A percentile compares a stretch with the other conserved stretches of the same genome.
These are phyloP conservation scores for Ennomos fuscantarius DNA, from an alignment of 2,888 invertebrate genomes.

Conservation along the genomic window DNA sequence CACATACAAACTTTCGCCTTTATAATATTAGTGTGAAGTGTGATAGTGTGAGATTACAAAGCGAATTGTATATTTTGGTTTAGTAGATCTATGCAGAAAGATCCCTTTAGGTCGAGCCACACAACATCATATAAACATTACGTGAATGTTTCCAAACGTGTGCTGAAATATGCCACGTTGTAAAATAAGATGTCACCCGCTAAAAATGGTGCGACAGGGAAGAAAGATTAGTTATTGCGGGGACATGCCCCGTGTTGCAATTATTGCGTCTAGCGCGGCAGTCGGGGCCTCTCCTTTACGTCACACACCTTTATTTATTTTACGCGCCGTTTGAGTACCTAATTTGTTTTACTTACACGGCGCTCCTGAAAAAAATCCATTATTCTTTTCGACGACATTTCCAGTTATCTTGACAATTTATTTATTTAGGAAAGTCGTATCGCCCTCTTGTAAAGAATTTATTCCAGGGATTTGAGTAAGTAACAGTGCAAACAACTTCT, in stretches of 20 bases:
- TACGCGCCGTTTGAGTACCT: slow-evolving; percentile 20
- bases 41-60: too few relatives aligned
- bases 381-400: slow-evolving; percentile 25
- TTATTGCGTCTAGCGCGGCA: slow-evolving; percentile 50
- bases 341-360: slow-evolving; percentile 19
- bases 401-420: slow-evolving; percentile 29
- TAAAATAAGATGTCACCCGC: slow-evolving; percentile 69
- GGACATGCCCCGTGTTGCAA: slow-evolving; percentile 56
- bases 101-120: slow-evolving; percentile 4
- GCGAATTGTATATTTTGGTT: too few relatives aligned
- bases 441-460: slow-evolving; percentile 53
- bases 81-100: neutral
- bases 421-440: slow-evolving; percentile 53
- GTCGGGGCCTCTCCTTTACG: neutral
- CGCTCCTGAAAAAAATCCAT: slow-evolving; percentile 23
- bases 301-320: slow-evolving; percentile 20
- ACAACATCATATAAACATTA: slow-evolving; percentile 28
- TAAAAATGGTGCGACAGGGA: slow-evolving; percentile 61
- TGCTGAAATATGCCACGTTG: slow-evolving; percentile 56
- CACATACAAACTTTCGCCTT: too few relatives aligned
- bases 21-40: too few relatives aligned
- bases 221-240: slow-evolving; percentile 67
- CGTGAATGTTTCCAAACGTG: slow-evolving; percentile 43
- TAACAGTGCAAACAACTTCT: slow-evolving; percentile 63
- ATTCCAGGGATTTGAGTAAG: slow-evolving; percentile 63